Conservation (phyloP, 2,888 invertebrate genomes). For the Bimastos eiseni region DNA sequence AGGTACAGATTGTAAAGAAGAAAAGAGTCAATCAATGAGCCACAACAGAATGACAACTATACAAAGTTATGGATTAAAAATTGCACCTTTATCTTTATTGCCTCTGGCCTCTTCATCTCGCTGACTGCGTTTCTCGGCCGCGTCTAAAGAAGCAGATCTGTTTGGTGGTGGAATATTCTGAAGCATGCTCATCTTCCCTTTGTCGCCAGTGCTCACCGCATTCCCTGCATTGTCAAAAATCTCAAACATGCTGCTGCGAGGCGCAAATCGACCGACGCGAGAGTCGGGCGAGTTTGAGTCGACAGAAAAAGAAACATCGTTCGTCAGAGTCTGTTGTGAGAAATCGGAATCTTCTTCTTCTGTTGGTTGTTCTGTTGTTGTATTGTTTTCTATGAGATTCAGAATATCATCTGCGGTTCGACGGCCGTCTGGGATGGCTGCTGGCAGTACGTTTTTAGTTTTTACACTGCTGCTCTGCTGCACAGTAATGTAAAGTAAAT, state of each 20-base stretch:
- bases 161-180: slow-evolving; percentile 2
- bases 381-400: not conserved
- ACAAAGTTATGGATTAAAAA: not conserved
- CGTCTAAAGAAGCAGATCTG: not conserved
- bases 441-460: not conserved
- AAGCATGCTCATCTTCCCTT: not conserved
- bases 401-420: not conserved
- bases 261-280: not conserved
- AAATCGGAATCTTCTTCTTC: not conserved
- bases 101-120: not conserved
- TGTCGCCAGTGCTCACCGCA: not conserved
- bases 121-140: not conserved
- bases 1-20: not conserved
- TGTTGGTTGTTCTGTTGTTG: not conserved
- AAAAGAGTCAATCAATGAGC: not conserved
- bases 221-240: slow-evolving; percentile 1
- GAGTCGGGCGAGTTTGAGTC: not conserved
- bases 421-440: not conserved
- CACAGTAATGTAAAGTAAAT: too few relatives aligned
- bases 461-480: not conserved
- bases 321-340: not conserved
- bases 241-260: slow-evolving; percentile 20
- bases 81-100: not conserved
- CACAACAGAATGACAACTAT: not conserved
- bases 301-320: not conserved